A percentile compares a stretch with the other conserved stretches of the same genome.
Conservation (phyloP, 2,888 invertebrate species). For the Prenolepis imparis region DNA sequence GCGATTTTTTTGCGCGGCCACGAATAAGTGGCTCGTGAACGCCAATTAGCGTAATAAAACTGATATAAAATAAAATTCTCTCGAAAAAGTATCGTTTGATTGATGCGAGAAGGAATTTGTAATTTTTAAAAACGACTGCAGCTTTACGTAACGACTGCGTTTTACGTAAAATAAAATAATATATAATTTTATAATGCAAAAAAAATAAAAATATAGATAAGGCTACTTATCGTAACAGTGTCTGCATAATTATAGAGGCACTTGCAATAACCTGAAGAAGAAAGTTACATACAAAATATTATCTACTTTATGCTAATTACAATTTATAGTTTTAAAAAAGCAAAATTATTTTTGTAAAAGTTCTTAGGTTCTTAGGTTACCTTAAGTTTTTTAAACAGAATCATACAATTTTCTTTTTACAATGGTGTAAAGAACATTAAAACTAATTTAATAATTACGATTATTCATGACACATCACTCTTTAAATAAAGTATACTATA, state of each 20-base stretch:
- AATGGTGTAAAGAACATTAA: background rate
- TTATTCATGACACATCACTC: background rate
- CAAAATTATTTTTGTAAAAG: background rate
- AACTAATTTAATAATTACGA: background rate
- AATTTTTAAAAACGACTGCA: background rate
- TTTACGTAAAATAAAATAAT: background rate
- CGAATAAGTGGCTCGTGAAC: slow-evolving; percentile 80
- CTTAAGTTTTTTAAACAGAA: background rate
- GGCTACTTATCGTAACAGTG: no score
- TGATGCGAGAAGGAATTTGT: background rate
- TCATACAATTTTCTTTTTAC: background rate
- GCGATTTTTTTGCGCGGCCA: slow-evolving; percentile 75
- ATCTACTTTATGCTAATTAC: background rate
- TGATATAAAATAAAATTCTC: slow-evolving; percentile 51
- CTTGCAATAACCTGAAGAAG: background rate
- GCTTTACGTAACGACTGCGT: background rate
- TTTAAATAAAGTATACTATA: background rate
- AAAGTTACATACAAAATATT: background rate
- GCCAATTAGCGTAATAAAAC: slow-evolving; percentile 82
- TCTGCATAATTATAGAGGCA: background rate
- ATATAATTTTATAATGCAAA: background rate
- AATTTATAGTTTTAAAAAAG: background rate
- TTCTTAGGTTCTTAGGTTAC: background rate
- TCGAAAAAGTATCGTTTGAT: background rate
- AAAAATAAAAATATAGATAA: no score